These are phyloP conservation scores for Mormyrus iriodes DNA, from an alignment of 2,113 vertebrate species.

Conservation along the genomic window DNA sequence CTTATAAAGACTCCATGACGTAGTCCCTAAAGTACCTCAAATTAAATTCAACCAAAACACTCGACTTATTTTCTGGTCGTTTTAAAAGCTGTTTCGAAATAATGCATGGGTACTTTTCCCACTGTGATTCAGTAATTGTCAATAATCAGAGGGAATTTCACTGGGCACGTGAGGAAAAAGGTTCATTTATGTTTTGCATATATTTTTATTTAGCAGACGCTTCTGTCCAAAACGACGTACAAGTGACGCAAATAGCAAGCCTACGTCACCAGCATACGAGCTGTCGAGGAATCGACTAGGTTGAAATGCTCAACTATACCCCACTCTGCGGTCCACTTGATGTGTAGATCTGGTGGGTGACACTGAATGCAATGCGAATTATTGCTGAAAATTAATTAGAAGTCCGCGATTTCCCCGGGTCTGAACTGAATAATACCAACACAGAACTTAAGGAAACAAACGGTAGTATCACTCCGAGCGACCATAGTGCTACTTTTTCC, in stretches of 20 bases:
- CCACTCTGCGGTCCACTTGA: neutral
- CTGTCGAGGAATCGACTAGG: neutral
- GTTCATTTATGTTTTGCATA: neutral
- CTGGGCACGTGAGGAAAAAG: neutral
- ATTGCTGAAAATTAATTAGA: neutral
- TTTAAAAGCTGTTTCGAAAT: neutral
- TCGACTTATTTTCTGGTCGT: neutral
- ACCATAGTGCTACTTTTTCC: neutral
- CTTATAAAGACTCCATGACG: neutral
- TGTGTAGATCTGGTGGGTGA: neutral
- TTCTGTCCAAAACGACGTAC: neutral
- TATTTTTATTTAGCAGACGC: neutral
- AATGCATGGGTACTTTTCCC: neutral
- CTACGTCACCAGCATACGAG: neutral
- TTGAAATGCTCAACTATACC: neutral
- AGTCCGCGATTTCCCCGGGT: neutral
- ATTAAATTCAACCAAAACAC: neutral
- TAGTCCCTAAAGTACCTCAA: neutral
- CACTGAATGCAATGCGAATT: neutral
- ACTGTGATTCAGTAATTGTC: neutral
- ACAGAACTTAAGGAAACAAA: neutral
- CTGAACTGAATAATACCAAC: neutral
- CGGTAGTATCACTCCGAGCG: neutral
- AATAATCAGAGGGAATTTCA: neutral
- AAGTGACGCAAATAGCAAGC: neutral